Evolutionary conservation across 2,888 invertebrate species (phyloP).

Genomic region (Eulithis prunata): DNA sequence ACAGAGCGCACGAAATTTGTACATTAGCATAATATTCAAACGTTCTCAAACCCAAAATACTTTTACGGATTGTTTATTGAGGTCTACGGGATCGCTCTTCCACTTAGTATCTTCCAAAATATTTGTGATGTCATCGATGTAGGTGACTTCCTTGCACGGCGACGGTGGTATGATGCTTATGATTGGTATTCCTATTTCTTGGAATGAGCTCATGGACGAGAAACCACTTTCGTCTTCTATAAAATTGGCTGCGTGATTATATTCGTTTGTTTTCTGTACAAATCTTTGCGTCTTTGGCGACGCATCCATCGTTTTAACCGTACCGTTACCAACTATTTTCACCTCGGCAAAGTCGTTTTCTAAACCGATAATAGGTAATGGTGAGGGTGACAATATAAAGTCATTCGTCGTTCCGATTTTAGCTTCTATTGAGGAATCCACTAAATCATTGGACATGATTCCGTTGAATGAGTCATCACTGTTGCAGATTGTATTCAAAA

Average conservation of each 20-base stretch:
- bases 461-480: constrained; percentile 51
- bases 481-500: constrained; percentile 54
- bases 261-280: constrained; percentile 62
- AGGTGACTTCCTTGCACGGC: constrained; percentile 73
- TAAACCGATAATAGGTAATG: constrained; percentile 52
- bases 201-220: constrained; percentile 93
- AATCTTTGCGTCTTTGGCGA: constrained; percentile 44
- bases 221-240: constrained; percentile 93
- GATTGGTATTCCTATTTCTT: constrained; percentile 90
- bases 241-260: constrained; percentile 64
- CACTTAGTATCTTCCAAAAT: constrained; percentile 66
- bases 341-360: constrained; percentile 58
- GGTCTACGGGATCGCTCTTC: constrained; percentile 64
- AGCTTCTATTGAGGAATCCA: constrained; percentile 36
- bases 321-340: constrained; percentile 51
- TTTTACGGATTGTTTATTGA: constrained; percentile 73
- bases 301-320: constrained; percentile 25
- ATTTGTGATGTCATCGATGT: constrained; percentile 61
- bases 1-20: constrained; percentile 49
- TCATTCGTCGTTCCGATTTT: constrained; percentile 54
- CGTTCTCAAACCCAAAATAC: constrained; percentile 76
- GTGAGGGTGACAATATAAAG: constrained; percentile 55
- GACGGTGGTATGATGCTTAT: constrained; percentile 80
- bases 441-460: constrained; percentile 49
- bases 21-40: constrained; percentile 42